Evolutionary conservation across 2,113 vertebrate genomes (phyloP).

Genomic region (Vimba vimba): DNA sequence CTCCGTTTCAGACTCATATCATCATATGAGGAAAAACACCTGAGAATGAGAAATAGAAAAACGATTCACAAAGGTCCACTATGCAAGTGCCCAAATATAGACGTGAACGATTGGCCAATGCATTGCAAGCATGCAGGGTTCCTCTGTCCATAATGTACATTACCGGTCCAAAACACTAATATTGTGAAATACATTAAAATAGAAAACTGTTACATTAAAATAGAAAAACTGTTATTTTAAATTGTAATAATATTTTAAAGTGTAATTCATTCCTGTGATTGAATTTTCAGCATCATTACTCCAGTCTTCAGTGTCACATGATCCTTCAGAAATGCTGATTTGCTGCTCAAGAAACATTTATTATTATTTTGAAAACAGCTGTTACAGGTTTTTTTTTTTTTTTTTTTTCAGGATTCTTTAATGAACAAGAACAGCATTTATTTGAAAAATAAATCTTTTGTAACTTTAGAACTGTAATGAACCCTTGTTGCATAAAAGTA

Average conservation of each 20-base stretch:
- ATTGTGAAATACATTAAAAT: neutral
- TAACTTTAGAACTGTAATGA: no score
- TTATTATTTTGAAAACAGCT: neutral
- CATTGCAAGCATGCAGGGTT: neutral
- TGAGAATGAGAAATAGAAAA: slow-evolving; percentile 59
- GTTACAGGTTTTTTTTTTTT: neutral
- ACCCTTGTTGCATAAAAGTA: no score
- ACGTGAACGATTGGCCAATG: neutral
- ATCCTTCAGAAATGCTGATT: neutral
- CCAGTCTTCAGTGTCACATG: neutral
- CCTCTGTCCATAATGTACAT: neutral
- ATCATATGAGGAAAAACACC: slow-evolving; percentile 97
- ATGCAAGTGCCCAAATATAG: neutral
- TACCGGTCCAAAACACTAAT: neutral
- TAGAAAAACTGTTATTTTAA: no score
- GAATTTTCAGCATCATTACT: neutral
- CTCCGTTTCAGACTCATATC: slow-evolving; percentile 96
- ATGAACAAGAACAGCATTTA: no score
- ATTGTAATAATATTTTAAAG: neutral
- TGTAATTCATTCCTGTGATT: neutral
- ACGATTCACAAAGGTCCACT: neutral
- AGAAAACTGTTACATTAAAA: no score
- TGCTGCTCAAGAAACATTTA: neutral
- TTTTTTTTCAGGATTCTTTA: no score
- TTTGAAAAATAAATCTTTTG: no score